Evolutionary conservation across 2,797 vertebrate genomes (phyloP), one percentile per base, ranked within the genome.

Genomic region (Eupleurogrammus muticus): DNA sequence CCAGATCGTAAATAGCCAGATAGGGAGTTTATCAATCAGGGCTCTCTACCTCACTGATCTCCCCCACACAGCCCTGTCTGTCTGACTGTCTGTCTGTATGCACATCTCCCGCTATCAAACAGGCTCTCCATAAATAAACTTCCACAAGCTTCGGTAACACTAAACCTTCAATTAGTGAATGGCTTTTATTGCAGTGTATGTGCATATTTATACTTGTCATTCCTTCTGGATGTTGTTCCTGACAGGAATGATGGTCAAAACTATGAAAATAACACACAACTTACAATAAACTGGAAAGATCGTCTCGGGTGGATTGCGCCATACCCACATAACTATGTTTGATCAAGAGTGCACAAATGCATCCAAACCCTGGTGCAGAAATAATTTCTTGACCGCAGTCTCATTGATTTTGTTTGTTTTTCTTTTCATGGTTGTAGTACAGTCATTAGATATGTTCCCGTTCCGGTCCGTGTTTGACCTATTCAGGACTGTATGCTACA

Each of bases 1-100:
- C 96, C 97, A 98, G 97, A 96, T 96, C 92, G 93, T 97, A 98
- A 98, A 98, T 96, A 97, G 96, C 96, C 96, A 97, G 96, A 97
- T 96, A 97, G 96, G 95, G 96, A 97, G 96, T 97, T 97, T 96
- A 97, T 97, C 97, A 97, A 97, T 97, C 96, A 96, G 95, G 92
- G 89, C 85, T 89, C 86, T 91, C 91, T 91, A 92, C 70, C 93
- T 93, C 92, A 92, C 93, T 94, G 93, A 94, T 94, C 91, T 84
- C 92, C 92, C 93, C 91, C 91, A 90, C 94, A 95, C 93, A 93
- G 89, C 89, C 89, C 91, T 94, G 90, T 92, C 89, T 94, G 92
- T 90, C 89, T 90, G 91, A 86, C 57, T 90, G 72, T 72, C 69
- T 87, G 85, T 83, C 76, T 87, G 69, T 65, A 66, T 68, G 66